Evolutionary conservation across 2,888 invertebrate genomes (phyloP).

Genomic region (Synergus itoensis): DNA sequence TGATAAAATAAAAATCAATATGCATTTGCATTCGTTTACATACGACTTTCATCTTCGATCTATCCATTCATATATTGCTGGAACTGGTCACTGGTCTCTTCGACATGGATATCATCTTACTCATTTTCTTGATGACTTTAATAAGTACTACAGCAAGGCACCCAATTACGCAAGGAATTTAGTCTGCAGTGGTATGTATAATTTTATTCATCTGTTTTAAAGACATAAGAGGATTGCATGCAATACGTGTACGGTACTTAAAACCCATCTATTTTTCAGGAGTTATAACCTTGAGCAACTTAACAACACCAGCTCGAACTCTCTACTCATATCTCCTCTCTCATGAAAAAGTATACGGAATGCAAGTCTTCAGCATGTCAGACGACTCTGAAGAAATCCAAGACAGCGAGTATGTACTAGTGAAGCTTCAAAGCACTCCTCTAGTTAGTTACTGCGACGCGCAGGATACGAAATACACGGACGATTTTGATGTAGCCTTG

Average conservation of each 20-base stretch:
- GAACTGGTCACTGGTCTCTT: conserved; percentile 78
- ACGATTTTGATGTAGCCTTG: conserved; percentile 85
- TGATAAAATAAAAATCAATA: conserved; percentile 85
- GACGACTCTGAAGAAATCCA: conserved; percentile 78
- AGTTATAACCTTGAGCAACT: conserved; percentile 80
- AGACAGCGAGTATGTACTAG: conserved; percentile 82
- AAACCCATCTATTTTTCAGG: conserved; percentile 75
- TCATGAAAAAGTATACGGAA: conserved; percentile 84
- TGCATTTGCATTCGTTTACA: conserved; percentile 88
- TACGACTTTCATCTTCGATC: conserved; percentile 88
- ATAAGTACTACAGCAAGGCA: conserved; percentile 87
- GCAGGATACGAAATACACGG: conserved; percentile 81
- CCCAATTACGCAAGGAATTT: conserved; percentile 88
- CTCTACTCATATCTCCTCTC: conserved; percentile 85
- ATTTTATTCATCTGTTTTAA: conserved; percentile 25
- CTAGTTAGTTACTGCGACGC: conserved; percentile 81
- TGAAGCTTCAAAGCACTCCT: conserved; percentile 81
- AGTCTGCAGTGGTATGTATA: conserved; percentile 82
- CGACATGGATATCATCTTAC: conserved; percentile 85
- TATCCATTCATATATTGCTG: conserved; percentile 83
- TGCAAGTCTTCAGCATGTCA: conserved; percentile 84
- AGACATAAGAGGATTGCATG: neutral
- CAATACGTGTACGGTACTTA: neutral
- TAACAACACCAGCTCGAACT: conserved; percentile 82
- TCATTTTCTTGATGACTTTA: conserved; percentile 87